Evolutionary conservation across 2,797 vertebrate genomes (phyloP).

Genomic region (Neoniphon sammara): DNA sequence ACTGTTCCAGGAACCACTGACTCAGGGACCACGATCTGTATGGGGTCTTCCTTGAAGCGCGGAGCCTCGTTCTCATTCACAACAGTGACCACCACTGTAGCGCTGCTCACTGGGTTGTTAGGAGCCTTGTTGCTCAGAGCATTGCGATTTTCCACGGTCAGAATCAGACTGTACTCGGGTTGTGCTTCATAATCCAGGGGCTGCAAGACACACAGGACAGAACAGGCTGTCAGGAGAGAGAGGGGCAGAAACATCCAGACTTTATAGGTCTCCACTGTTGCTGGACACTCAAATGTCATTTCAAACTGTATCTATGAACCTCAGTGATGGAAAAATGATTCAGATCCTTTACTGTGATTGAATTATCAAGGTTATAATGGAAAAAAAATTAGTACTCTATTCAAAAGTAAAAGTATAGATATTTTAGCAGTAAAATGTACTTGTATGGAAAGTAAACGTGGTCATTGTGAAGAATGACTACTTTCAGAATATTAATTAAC

Average conservation of each 20-base stretch:
- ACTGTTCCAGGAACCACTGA: conserved; percentile 85
- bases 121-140: conserved; percentile 81
- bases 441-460: too few species aligned
- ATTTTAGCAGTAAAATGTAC: too few species aligned
- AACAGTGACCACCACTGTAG: conserved; percentile 84
- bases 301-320: neutral
- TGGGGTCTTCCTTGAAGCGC: conserved; percentile 86
- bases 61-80: conserved; percentile 91
- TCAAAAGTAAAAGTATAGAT: too few species aligned
- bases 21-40: conserved; percentile 85
- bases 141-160: conserved; percentile 86
- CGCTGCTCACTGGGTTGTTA: conserved; percentile 75
- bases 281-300: neutral
- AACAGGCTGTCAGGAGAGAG: neutral
- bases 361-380: too few species aligned
- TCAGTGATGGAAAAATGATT: too few species aligned
- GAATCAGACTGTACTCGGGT: conserved; percentile 75
- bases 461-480: too few species aligned
- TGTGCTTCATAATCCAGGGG: conserved; percentile 89
- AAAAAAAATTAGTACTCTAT: too few species aligned
- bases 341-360: too few species aligned
- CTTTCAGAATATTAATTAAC: too few species aligned
- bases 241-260: neutral
- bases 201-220: conserved; percentile 72
- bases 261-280: neutral